Evolutionary conservation across 2,113 vertebrate species (phyloP).

Genomic region (Petrocephalus zakoni): DNA sequence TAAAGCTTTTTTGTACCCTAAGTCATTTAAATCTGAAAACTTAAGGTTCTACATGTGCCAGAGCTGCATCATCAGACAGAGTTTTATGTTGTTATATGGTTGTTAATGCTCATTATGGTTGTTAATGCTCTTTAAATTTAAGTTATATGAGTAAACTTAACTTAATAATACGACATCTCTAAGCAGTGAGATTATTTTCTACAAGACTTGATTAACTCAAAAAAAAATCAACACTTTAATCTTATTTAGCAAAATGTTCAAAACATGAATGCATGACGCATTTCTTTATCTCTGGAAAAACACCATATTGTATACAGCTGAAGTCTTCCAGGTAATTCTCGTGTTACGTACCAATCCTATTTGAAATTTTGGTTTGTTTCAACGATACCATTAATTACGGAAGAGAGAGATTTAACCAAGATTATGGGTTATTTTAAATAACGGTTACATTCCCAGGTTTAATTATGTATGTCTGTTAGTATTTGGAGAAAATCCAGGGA

Average conservation of each 20-base stretch:
- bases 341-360: not conserved
- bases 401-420: slow-evolving; percentile 47
- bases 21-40: not conserved
- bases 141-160: not conserved
- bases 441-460: slow-evolving; percentile 62
- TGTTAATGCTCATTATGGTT: not conserved
- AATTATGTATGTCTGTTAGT: slow-evolving; percentile 71
- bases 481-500: slow-evolving; percentile 74
- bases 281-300: not conserved
- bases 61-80: not conserved
- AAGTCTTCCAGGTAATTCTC: not conserved
- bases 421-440: slow-evolving; percentile 45
- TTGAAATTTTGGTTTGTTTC: not conserved
- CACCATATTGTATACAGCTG: not conserved
- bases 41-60: not conserved
- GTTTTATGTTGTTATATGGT: not conserved
- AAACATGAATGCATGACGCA: not conserved
- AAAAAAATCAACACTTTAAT: not conserved
- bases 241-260: not conserved
- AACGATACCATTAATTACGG: not conserved
- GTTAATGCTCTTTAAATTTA: not conserved
- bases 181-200: not conserved
- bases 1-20: not conserved
- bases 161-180: not conserved
- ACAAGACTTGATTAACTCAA: not conserved